A percentile compares a stretch with the other conserved stretches of the same genome.
phyloP scores from a whole-genome alignment of 2,888 invertebrate species.

The Gortyna flavago region DNA sequence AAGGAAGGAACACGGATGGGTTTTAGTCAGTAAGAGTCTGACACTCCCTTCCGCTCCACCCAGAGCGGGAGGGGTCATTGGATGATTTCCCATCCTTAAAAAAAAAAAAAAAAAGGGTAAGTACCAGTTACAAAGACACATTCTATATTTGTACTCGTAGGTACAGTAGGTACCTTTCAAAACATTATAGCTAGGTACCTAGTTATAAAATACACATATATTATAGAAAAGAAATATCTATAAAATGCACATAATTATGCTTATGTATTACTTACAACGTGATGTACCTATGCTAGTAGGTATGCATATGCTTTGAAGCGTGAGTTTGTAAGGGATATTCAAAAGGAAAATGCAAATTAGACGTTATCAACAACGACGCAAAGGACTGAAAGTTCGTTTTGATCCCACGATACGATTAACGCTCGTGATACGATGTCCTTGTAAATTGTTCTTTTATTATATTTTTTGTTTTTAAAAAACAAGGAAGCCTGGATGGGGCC shows the following conservation, averaged over 20 bases:
- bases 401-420: conserved; percentile 61
- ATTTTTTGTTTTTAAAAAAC: conserved; percentile 6
- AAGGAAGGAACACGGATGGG: too few relatives aligned
- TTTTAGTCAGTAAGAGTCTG: too few relatives aligned
- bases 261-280: background rate
- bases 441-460: conserved; percentile 40
- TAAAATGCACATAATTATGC: background rate
- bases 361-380: conserved; percentile 40
- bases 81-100: too few relatives aligned
- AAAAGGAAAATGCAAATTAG: conserved; percentile 66
- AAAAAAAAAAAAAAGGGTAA: too few relatives aligned
- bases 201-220: too few relatives aligned
- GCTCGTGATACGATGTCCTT: conserved; percentile 41
- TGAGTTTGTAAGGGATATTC: conserved; percentile 39
- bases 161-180: background rate
- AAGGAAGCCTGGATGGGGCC: background rate
- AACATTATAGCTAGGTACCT: background rate
- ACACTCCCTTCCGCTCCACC: too few relatives aligned
- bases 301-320: conserved; percentile 34
- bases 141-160: background rate
- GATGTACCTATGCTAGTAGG: background rate
- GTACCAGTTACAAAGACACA: background rate
- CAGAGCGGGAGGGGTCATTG: too few relatives aligned
- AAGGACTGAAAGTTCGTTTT: conserved; percentile 58
- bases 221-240: too few relatives aligned